These are phyloP conservation scores for Cynocephalus volans DNA, from an alignment of 2,113 vertebrate genomes.

Conservation along the genomic window DNA sequence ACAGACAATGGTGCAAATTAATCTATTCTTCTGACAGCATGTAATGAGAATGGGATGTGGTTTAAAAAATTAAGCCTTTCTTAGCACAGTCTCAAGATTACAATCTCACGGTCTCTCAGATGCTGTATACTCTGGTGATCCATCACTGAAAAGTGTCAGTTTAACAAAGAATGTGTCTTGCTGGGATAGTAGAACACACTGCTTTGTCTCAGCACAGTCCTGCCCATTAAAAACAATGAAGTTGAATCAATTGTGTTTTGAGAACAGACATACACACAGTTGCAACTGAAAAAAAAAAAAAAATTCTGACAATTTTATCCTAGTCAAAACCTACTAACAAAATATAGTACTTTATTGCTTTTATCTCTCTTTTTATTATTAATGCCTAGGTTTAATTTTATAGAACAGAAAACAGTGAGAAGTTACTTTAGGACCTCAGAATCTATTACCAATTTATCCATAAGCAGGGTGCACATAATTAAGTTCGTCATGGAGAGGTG, in stretches of 20 bases:
- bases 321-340: conserved; percentile 27
- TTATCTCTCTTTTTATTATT: neutral
- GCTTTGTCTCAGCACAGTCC: conserved; percentile 62
- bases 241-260: conserved; percentile 36
- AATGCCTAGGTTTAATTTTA: conserved; percentile 55
- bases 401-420: conserved; percentile 19
- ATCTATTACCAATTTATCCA: neutral
- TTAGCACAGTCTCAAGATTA: conserved; percentile 68
- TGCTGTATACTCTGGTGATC: conserved; percentile 45
- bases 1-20: conserved; percentile 69
- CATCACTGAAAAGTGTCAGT: conserved; percentile 60
- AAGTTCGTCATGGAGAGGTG: neutral
- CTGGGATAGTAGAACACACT: neutral
- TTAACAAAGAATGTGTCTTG: conserved; percentile 70
- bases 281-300: neutral
- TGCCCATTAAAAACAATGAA: conserved; percentile 43
- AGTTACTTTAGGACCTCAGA: conserved; percentile 36
- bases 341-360: neutral
- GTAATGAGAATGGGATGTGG: conserved; percentile 74
- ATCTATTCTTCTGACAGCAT: conserved; percentile 73
- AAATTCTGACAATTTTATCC: neutral
- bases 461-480: neutral
- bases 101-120: conserved; percentile 58
- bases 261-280: neutral
- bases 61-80: conserved; percentile 73